Base-by-base conservation (phyloP, 1,140 invertebrate species). In the Trachymyrmex septentrionalis region DNA sequence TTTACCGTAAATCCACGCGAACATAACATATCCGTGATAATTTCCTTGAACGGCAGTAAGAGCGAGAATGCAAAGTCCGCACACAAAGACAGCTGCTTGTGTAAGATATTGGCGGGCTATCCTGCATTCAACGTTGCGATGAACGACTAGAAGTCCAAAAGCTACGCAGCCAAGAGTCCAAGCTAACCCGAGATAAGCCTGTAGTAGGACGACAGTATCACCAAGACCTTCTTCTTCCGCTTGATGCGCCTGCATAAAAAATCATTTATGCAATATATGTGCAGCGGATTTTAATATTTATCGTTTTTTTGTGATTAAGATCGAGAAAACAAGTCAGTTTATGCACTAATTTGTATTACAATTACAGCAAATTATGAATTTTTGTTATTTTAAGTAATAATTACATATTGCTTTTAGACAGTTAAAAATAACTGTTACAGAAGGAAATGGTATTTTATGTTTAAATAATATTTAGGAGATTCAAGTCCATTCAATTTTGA, bases 31-130 rank as follows among this genome's bases (percentile, higher is more conserved):
- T 85, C 97, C 97, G 87, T 97, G 96, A 89, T 97, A 97, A 88
- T 97, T 97, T 27, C 97, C 97, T 90, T 98, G 97, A 24, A 98
- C 97, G 0, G 97, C 97, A 5, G 98, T 98, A n/a, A 98, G 96
- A 3, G 98, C 97, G 88, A 98, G 95, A 12, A 98, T 97, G 24
- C 97, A 97, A 10, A 97, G 95, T n/a, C 96, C 97, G 94, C 97
- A 98, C 94, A 97, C 97, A 91, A 97, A 97, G 19, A 97, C 96
- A 5, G 97, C 97, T 1, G 97, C 97, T 94, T 97, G 97, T 69
- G 97, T 98, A 0, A 98, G 96, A 93, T 98, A 98, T 93, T 98
- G 98, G 30, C 98, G 95, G 0, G 97, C 98, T 67, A 99, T 98
- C 64, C 97, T 96, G 93, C 98, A 99, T 92, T 98, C 98, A 14